Percentiles rank a stretch among this genome's conserved stretches.
Conservation (phyloP, 2,113 vertebrate genomes). For the Poeciliopsis occidentalis region DNA sequence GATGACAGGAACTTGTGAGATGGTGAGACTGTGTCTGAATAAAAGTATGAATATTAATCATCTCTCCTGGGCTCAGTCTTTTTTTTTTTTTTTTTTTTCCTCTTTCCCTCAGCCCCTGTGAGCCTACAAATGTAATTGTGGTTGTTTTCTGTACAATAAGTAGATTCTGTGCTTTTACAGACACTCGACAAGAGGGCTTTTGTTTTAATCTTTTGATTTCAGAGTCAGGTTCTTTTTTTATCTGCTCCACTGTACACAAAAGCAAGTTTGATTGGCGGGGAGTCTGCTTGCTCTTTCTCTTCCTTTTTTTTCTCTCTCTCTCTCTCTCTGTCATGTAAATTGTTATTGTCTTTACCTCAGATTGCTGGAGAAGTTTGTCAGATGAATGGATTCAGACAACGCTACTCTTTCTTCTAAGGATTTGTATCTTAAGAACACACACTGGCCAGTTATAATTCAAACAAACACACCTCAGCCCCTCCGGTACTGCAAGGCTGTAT, state of each 20-base stretch:
- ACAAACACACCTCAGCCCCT: slow-evolving; percentile 62
- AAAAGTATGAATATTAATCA: slow-evolving; percentile 74
- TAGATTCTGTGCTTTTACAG: slow-evolving; percentile 63
- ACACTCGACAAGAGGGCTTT: slow-evolving; percentile 69
- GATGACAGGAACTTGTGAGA: slow-evolving; percentile 51
- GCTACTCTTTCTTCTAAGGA: slow-evolving; percentile 53
- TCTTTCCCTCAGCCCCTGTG: slow-evolving; percentile 61
- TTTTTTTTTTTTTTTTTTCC: slow-evolving; percentile 63
- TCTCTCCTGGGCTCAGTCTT: slow-evolving; percentile 71
- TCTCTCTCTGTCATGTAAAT: slow-evolving; percentile 73
- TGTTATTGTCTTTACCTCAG: slow-evolving; percentile 78
- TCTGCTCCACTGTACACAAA: slow-evolving; percentile 68
- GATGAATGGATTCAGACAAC: slow-evolving; percentile 64
- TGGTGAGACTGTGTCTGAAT: slow-evolving; percentile 56
- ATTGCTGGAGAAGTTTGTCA: slow-evolving; percentile 78
- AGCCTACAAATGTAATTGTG: slow-evolving; percentile 74
- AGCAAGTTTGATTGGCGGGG: slow-evolving; percentile 78
- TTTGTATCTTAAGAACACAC: slow-evolving; percentile 38
- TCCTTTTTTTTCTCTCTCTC: background rate
- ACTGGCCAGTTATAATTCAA: slow-evolving; percentile 64
- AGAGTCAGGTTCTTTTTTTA: slow-evolving; percentile 75
- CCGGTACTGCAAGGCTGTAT: slow-evolving; percentile 11
- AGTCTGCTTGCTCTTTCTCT: slow-evolving; percentile 55
- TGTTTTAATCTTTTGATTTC: slow-evolving; percentile 80
- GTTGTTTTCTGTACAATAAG: slow-evolving; percentile 76